Percentiles rank a stretch among this genome's conserved stretches.
Conservation (phyloP, 2,888 invertebrate genomes). For the Hofmannophila pseudospretella region DNA sequence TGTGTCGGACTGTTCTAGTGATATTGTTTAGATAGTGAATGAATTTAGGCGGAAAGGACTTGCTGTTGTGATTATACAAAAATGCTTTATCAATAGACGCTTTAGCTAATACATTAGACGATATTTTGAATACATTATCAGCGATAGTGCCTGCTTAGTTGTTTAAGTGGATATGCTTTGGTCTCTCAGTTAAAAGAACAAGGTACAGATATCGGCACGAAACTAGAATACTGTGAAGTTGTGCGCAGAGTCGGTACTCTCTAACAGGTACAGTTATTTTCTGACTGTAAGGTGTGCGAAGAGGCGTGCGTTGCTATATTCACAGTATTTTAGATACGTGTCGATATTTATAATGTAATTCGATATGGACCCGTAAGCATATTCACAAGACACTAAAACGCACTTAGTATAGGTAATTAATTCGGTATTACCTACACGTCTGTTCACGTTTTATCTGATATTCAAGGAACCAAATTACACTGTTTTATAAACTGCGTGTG, state of each 20-base stretch:
- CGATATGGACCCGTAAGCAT: too few relatives aligned
- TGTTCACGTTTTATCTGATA: slow-evolving; percentile 50
- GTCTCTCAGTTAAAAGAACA: too few relatives aligned
- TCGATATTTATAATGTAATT: too few relatives aligned
- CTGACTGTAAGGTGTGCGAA: too few relatives aligned
- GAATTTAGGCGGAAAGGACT: slow-evolving; percentile 57
- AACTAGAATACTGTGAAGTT: too few relatives aligned
- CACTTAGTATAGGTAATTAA: slow-evolving; percentile 39
- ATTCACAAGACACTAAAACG: too few relatives aligned
- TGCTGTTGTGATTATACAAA: slow-evolving; percentile 72
- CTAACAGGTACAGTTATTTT: too few relatives aligned
- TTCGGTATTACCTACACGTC: slow-evolving; percentile 29
- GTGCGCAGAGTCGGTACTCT: too few relatives aligned
- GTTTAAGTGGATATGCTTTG: too few relatives aligned
- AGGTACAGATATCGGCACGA: too few relatives aligned
- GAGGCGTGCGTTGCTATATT: too few relatives aligned
- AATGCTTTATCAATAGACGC: slow-evolving; percentile 74
- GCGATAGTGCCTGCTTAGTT: neutral
- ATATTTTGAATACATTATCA: neutral
- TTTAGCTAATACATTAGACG: slow-evolving; percentile 65
- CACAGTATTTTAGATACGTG: too few relatives aligned
- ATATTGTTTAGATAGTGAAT: slow-evolving; percentile 71
- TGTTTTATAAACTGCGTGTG: slow-evolving; percentile 45
- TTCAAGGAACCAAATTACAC: slow-evolving; percentile 53
- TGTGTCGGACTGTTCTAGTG: slow-evolving; percentile 73